phyloP scores from a whole-genome alignment of 2,888 invertebrate species.

The Coecobrya sp. region DNA sequence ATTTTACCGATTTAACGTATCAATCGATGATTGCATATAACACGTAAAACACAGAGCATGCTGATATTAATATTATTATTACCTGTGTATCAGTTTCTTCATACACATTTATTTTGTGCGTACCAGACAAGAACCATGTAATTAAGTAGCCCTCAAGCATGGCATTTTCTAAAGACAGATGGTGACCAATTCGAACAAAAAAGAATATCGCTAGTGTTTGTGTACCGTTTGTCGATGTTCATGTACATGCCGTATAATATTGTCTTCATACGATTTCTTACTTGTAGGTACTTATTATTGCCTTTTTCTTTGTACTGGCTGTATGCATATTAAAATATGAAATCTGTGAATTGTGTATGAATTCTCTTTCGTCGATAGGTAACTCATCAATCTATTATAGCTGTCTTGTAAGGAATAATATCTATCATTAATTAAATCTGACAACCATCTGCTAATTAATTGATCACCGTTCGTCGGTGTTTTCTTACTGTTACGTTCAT shows the following conservation, averaged over 20 bases:
- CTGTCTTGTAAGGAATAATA: conserved; percentile 69
- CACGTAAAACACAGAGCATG: background rate
- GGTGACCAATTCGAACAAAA: conserved; percentile 61
- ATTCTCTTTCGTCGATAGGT: background rate
- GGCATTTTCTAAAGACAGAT: conserved; percentile 55
- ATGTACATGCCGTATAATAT: background rate
- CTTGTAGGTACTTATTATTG: background rate
- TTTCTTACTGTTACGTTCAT: background rate
- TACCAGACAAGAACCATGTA: conserved; percentile 32
- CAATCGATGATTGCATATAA: background rate
- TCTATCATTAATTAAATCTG: conserved; percentile 80
- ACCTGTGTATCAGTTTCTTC: background rate
- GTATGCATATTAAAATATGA: background rate
- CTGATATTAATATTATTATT: background rate
- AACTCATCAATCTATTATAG: conserved; percentile 76
- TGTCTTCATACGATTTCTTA: background rate
- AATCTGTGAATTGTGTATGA: background rate
- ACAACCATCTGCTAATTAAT: conserved; percentile 82
- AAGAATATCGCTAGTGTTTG: background rate
- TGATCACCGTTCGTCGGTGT: conserved; percentile 72
- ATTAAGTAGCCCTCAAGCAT: conserved; percentile 72
- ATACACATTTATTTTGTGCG: background rate
- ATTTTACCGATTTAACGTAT: conserved; percentile 45
- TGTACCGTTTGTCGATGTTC: background rate
- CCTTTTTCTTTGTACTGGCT: too few relatives aligned